These are phyloP conservation scores for Acanthurus leucopareius DNA, from an alignment of 2,797 vertebrate genomes.

Conservation along the genomic window DNA sequence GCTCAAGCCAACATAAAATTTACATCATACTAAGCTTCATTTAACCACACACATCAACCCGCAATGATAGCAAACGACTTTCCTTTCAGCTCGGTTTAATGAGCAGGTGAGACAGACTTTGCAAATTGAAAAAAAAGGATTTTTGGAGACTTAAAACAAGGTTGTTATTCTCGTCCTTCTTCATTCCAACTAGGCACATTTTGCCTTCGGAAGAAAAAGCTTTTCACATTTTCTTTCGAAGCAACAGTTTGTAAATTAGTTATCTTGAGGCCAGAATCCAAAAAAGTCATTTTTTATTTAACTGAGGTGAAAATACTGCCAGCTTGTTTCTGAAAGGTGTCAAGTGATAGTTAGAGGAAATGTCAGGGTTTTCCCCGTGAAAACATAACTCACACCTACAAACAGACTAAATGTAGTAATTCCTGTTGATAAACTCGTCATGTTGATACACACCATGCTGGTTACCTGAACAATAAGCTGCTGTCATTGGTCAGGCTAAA, in stretches of 20 bases:
- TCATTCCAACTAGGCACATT: conserved; percentile 20
- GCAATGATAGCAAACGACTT: conserved; percentile 34
- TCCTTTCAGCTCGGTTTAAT: conserved; percentile 29
- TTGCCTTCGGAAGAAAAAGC: conserved; percentile 12
- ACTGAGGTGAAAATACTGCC: conserved; percentile 23
- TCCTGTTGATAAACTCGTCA: conserved; percentile 27
- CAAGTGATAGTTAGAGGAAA: conserved; percentile 22
- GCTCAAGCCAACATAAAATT: conserved; percentile 69
- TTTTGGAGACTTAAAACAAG: conserved; percentile 5
- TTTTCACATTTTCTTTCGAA: conserved; percentile 9
- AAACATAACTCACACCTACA: conserved; percentile 7
- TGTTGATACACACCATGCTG: conserved; percentile 50
- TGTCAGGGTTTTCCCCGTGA: conserved; percentile 23
- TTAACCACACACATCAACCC: conserved; percentile 63
- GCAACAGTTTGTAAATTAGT: conserved; percentile 10
- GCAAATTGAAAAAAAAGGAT: not conserved
- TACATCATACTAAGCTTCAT: conserved; percentile 74
- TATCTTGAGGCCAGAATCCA: conserved; percentile 19
- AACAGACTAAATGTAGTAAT: conserved; percentile 29
- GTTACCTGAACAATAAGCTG: conserved; percentile 74
- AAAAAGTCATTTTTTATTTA: conserved; percentile 34
- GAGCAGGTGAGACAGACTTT: conserved; percentile 16
- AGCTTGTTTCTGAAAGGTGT: conserved; percentile 27
- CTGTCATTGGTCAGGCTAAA: conserved; percentile 74
- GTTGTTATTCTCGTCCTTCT: not conserved